Evolutionary conservation across 2,888 invertebrate species (phyloP).

Genomic region (Nyleta sp.): DNA sequence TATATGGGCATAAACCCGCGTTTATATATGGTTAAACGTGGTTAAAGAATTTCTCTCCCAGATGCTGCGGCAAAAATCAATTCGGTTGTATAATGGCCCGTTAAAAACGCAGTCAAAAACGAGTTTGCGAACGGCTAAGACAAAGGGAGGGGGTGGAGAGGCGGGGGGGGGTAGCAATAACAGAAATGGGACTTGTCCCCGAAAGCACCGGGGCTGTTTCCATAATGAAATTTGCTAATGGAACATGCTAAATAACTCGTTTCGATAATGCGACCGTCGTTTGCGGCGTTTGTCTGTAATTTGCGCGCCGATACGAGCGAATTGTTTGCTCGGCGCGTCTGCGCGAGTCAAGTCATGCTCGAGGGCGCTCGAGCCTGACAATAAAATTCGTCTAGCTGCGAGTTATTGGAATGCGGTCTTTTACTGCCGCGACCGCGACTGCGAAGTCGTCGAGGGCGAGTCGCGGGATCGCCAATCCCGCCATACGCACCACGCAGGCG

Average conservation of each 20-base stretch:
- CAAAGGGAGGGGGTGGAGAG: slow-evolving; percentile 25
- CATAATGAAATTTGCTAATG: slow-evolving; percentile 43
- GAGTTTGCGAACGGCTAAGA: slow-evolving; percentile 44
- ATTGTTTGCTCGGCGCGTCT: slow-evolving; percentile 66
- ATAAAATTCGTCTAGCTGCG: slow-evolving; percentile 60
- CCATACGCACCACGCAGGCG: slow-evolving; percentile 22
- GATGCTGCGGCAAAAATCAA: slow-evolving; percentile 56
- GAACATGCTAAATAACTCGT: slow-evolving; percentile 27
- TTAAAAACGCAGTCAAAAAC: slow-evolving; percentile 61
- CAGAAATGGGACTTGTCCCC: slow-evolving; percentile 40
- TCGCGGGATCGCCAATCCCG: slow-evolving; percentile 38
- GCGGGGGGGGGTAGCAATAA: slow-evolving; percentile 19
- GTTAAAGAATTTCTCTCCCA: slow-evolving; percentile 53
- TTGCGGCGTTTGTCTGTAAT: slow-evolving; percentile 36
- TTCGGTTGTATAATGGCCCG: slow-evolving; percentile 58
- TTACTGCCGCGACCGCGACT: slow-evolving; percentile 37
- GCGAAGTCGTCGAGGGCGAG: slow-evolving; percentile 39
- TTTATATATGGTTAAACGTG: slow-evolving; percentile 62
- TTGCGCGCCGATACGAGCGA: slow-evolving; percentile 62
- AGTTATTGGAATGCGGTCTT: slow-evolving; percentile 63
- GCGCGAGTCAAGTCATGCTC: slow-evolving; percentile 56
- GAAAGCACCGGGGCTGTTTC: slow-evolving; percentile 18
- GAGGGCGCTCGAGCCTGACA: slow-evolving; percentile 34
- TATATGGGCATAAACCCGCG: slow-evolving; percentile 57
- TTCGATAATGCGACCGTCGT: slow-evolving; percentile 31